phyloP scores from a whole-genome alignment of 2,797 vertebrate species.

The Picus viridis region DNA sequence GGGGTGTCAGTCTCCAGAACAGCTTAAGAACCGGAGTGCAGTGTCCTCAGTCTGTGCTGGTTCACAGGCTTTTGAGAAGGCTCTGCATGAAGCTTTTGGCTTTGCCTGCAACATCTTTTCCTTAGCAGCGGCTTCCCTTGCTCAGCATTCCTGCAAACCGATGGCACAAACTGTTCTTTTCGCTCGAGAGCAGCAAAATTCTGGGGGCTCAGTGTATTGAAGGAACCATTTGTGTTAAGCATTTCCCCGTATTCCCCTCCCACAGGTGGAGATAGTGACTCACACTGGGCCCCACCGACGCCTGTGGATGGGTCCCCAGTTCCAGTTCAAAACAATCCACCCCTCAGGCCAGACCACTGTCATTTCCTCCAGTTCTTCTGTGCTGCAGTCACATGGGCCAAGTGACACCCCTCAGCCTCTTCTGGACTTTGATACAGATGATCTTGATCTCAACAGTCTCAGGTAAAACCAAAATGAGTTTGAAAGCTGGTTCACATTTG shows the following conservation, averaged over 20 bases:
- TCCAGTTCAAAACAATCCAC: conserved; percentile 98
- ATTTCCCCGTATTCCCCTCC: neutral
- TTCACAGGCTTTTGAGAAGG: neutral
- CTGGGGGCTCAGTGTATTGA: fast-evolving
- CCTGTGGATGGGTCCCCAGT: conserved; percentile 99
- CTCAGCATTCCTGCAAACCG: neutral
- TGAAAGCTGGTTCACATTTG: neutral
- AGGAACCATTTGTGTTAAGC: neutral
- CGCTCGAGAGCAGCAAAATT: neutral
- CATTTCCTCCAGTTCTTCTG: conserved; percentile 96
- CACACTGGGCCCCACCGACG: conserved; percentile 95
- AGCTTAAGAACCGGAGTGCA: neutral
- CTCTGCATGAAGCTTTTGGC: neutral
- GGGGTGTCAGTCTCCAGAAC: fast-evolving
- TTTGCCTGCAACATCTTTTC: neutral
- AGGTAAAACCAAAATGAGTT: conserved; percentile 77
- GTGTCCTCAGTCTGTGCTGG: neutral
- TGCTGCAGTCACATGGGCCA: conserved; percentile 95
- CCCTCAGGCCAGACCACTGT: conserved; percentile 97
- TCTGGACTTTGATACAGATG: conserved; percentile 95
- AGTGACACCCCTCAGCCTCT: conserved; percentile 93
- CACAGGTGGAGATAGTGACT: conserved; percentile 97
- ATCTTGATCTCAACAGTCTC: conserved; percentile 95
- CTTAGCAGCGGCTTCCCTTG: neutral
- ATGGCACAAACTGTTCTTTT: neutral